Conservation (phyloP, 2,113 vertebrate genomes). For the Fukomys damarensis region DNA sequence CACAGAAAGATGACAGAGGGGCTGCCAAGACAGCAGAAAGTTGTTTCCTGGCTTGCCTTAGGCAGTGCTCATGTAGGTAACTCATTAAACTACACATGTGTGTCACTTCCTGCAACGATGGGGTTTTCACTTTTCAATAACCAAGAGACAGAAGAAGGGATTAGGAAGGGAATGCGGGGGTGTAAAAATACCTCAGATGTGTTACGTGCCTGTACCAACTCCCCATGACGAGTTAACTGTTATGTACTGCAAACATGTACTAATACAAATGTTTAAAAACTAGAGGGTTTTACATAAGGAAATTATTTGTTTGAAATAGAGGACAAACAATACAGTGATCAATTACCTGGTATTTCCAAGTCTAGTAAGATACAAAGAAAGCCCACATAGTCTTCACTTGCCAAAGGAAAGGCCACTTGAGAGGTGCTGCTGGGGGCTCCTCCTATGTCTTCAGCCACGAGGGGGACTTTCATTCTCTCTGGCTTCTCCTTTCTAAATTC, state of each 20-base stretch:
- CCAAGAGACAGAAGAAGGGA: neutral
- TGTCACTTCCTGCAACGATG: neutral
- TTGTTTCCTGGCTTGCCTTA: neutral
- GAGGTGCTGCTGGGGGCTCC: neutral
- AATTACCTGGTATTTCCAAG: neutral
- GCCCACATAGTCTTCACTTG: neutral
- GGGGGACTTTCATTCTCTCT: fast-evolving
- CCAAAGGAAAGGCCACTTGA: fast-evolving
- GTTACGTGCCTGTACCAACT: neutral
- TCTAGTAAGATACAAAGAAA: neutral
- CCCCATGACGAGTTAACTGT: neutral
- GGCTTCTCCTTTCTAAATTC: neutral
- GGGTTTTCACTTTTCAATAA: neutral
- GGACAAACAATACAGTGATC: neutral
- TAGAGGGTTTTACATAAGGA: neutral
- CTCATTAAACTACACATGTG: too few species aligned
- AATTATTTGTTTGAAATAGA: neutral
- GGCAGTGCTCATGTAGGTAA: fast-evolving
- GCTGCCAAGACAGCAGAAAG: fast-evolving
- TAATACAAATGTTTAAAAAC: neutral
- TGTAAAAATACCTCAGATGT: neutral
- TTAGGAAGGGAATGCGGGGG: neutral
- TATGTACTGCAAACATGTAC: neutral
- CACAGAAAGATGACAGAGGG: neutral
- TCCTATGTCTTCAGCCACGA: fast-evolving